Percentiles rank a stretch among this genome's conserved stretches.
These are phyloP conservation scores for Psittacula cyanocephala DNA, from an alignment of 2,113 vertebrate genomes.

Conservation along the genomic window DNA sequence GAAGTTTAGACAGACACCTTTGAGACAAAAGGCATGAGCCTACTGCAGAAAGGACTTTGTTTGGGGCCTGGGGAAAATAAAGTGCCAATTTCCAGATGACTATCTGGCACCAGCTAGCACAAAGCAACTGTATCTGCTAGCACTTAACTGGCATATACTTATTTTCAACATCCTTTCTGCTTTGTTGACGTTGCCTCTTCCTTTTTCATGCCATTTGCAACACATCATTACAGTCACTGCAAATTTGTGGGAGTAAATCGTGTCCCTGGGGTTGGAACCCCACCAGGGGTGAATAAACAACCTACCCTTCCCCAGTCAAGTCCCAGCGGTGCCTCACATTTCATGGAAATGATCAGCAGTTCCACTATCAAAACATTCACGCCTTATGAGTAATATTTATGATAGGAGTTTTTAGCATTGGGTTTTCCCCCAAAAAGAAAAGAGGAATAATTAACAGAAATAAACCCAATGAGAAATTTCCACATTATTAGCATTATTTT, in stretches of 20 bases:
- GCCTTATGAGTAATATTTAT: constrained; percentile 67
- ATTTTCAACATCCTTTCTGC: constrained; percentile 30
- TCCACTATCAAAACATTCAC: constrained; percentile 64
- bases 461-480: constrained; percentile 44
- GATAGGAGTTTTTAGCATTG: constrained; percentile 43
- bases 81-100: neutral
- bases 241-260: neutral
- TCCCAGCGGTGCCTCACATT: constrained; percentile 50
- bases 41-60: neutral
- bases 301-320: constrained; percentile 2
- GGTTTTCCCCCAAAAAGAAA: constrained; percentile 22
- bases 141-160: neutral
- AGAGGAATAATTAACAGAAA: constrained; percentile 51
- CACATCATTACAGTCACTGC: neutral
- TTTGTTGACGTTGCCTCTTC: constrained; percentile 15
- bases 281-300: constrained; percentile 54
- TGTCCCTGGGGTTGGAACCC: constrained; percentile 44
- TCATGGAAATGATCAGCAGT: constrained; percentile 59
- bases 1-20: neutral
- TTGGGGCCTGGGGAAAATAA: neutral
- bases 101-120: neutral
- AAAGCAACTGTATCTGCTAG: neutral
- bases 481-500: constrained; percentile 53
- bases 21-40: neutral
- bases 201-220: constrained; percentile 10